Conservation (phyloP, 1,140 invertebrate genomes). For the Nephila pilipes region DNA sequence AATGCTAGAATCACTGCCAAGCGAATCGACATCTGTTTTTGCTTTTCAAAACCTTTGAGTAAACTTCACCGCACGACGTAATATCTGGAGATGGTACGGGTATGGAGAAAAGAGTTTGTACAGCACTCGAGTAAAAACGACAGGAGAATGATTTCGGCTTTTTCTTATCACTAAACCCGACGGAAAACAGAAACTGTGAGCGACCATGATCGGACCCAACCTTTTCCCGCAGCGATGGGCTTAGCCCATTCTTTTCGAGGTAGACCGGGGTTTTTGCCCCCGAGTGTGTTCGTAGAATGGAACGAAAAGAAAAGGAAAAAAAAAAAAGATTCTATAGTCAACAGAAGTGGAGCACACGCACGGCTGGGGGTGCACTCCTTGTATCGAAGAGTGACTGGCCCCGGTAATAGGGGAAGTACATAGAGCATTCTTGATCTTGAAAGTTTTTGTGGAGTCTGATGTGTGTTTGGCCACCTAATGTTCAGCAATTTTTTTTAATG, state of each 20-base stretch:
- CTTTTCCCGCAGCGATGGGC: constrained; percentile 3
- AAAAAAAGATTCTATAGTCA: constrained; percentile 1
- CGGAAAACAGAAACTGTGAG: constrained; percentile 5
- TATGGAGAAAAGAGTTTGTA: not conserved
- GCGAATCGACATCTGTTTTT: constrained; percentile 41
- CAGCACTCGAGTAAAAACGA: constrained; percentile 36
- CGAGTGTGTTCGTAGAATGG: not conserved
- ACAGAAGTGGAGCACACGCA: not conserved
- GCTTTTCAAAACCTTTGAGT: constrained; percentile 17
- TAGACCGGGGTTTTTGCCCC: not conserved
- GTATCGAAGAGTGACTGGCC: constrained; percentile 22
- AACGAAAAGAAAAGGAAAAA: not conserved
- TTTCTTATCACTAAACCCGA: constrained; percentile 2
- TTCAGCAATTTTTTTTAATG: not conserved
- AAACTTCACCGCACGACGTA: constrained; percentile 1
- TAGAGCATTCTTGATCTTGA: not conserved
- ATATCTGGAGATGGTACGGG: constrained; percentile 14
- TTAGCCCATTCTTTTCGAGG: constrained; percentile 1
- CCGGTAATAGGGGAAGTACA: constrained; percentile 25
- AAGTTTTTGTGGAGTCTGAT: not conserved
- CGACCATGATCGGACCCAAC: constrained; percentile 6
- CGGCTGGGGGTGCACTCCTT: not conserved
- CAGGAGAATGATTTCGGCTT: not conserved
- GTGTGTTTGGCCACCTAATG: constrained; percentile 2
- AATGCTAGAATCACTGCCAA: not conserved